phyloP scores from a whole-genome alignment of 2,888 invertebrate genomes.

The Troilus luridus region DNA sequence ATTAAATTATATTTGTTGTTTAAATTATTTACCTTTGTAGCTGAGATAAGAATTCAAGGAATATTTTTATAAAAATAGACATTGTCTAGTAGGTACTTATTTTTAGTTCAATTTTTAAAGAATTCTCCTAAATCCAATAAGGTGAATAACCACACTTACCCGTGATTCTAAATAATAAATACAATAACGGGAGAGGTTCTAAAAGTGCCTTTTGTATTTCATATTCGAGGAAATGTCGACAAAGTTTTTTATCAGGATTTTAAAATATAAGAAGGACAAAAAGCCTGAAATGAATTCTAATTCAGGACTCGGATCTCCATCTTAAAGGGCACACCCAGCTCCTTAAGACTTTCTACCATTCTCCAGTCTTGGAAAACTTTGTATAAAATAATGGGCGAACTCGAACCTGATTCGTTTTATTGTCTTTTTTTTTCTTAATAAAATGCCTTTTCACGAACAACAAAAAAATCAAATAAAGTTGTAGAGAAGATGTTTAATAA shows the following conservation, averaged over 20 bases:
- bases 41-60: too few species aligned
- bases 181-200: not conserved
- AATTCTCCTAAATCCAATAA: not conserved
- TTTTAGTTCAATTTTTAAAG: not conserved
- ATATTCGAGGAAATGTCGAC: not conserved
- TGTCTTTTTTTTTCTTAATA: too few species aligned
- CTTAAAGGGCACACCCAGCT: not conserved
- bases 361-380: not conserved
- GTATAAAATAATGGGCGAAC: not conserved
- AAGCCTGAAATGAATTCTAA: slow-evolving; percentile 11
- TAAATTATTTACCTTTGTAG: too few species aligned
- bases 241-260: not conserved
- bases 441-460: too few species aligned
- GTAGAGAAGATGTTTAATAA: too few species aligned
- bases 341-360: not conserved
- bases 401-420: not conserved
- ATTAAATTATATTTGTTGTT: too few species aligned
- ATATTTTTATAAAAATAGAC: too few species aligned
- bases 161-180: not conserved
- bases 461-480: too few species aligned
- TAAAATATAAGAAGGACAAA: not conserved
- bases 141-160: not conserved
- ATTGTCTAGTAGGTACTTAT: too few species aligned
- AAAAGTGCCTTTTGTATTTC: not conserved
- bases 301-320: not conserved